Evolutionary conservation across 1,140 invertebrate species (phyloP), one percentile per base, ranked within the genome.

Genomic region (Apis cerana): DNA sequence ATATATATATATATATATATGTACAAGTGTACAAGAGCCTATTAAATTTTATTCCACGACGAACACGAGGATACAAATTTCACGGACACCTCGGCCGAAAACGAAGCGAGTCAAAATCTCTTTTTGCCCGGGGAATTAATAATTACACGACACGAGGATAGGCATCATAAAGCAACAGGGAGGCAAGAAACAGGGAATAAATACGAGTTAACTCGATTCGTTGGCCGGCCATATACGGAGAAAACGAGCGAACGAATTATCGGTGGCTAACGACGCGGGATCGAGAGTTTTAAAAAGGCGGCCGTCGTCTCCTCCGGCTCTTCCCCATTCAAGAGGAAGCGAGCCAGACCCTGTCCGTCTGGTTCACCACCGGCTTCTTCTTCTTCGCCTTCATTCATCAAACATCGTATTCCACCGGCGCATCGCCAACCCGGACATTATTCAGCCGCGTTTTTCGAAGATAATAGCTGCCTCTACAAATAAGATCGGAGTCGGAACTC

Each of bases 361-460:
- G 76, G 62, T 71, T 82, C 75, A 2, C 23, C 17, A 64, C 71
- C 75, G 89, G 82, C 85, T 88, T 84, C 83, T 89, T 87, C 68
- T 88, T 86, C 84, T 85, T 89, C 88, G 84, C 82, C 87, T 91
- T 91, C 91, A 92, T 92, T 92, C 90, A 92, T 91, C 90, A 91
- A 86, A 88, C 77, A 86, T 86, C 72, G 79, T 87, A 90, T 91
- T 90, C 90, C 67, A 62, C 56, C 56, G 33, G 80, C 74, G 19
- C 83, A 58, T 61, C 80, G 79, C 54, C 78, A 76, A 84, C 69
- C 64, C 72, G 72, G 76, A 72, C 82, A 84, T 84, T 75, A 80
- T 84, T 74, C 71, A 78, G 21, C 62, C 21, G 43, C 83, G 62
- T 81, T 84, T 68, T 62, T 69, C 71, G 83, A 81, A 11, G 83